Base-by-base conservation (phyloP, 2,797 vertebrate genomes). In the Huso huso region DNA sequence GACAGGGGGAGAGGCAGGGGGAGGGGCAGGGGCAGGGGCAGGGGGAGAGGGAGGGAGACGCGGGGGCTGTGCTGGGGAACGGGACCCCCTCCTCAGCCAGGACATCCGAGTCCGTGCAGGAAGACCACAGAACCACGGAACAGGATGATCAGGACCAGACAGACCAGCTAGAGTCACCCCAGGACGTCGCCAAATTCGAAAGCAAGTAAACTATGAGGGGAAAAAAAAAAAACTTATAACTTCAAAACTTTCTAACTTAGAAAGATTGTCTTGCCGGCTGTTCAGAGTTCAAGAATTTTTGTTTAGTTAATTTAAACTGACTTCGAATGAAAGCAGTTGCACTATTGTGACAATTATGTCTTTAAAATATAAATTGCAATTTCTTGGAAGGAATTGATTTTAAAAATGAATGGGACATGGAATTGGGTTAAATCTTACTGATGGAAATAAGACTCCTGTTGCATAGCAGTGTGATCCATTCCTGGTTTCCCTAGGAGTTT, bases 131-230 rank as follows among this genome's bases (percentile, higher is more conserved):
- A 11, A 23, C 68, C 51, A 51, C 23, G 15, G 61, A 53, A n/a
- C 62, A 65, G 6, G 51, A 78, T 64, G 7, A 0, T 6, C 37
- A 55, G 3, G 48, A 66, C 10, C 70, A 59, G 53, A 68, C 15
- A 15, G 71, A 75, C 60, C 61, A 70, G 49, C 69, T 77, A 49
- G 65, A 82, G 62, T 72, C 77, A 1, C 51, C 75, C 3, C 63
- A 83, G 71, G 86, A 88, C 62, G 68, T 88, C 15, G 85, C 86
- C 1, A 89, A 89, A 68, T 94, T 95, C 77, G 91, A 96, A 85
- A 89, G 95, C 95, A 74, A 79, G 91, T 74, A 66, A 37, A 23
- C 60, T 18, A 18, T 18, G 15, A 18, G 15, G 15, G 15, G 1
- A 18, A 18, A 18, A 18, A 18, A 18, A 18, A 18, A 18, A 18